Percentiles rank a stretch among this genome's conserved stretches.
Evolutionary conservation across 2,113 vertebrate genomes (phyloP).

Genomic region (Gymnogyps californianus): DNA sequence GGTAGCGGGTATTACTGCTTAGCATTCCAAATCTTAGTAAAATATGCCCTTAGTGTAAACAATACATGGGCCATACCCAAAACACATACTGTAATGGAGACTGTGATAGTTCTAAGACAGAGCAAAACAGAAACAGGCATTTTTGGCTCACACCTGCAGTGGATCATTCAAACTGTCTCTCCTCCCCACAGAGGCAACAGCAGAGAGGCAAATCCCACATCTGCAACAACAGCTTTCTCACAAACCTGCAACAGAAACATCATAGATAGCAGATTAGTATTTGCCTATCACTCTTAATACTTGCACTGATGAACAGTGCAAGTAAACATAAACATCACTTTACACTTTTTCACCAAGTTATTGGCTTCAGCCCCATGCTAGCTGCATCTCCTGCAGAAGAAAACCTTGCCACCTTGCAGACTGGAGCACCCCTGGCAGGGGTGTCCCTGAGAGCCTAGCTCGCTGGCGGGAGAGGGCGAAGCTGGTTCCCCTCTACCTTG

Average conservation of each 20-base stretch:
- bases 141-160: background rate
- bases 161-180: too few species aligned
- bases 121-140: background rate
- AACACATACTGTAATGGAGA: background rate
- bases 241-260: background rate
- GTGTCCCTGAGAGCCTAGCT: background rate
- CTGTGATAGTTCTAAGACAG: background rate
- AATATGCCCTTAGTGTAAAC: background rate
- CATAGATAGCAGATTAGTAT: accelerated
- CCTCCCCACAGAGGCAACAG: background rate
- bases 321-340: background rate
- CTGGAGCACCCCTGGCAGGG: background rate
- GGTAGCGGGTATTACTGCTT: background rate
- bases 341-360: too few species aligned
- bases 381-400: background rate
- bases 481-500: background rate
- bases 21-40: background rate
- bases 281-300: background rate
- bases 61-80: background rate
- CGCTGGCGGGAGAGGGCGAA: background rate
- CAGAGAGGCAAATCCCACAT: background rate
- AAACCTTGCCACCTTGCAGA: background rate
- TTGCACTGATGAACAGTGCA: background rate
- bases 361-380: background rate
- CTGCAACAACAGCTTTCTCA: background rate